These are phyloP conservation scores for Steinernema khuongi DNA, from an alignment of 1,140 invertebrate species.

Conservation along the genomic window DNA sequence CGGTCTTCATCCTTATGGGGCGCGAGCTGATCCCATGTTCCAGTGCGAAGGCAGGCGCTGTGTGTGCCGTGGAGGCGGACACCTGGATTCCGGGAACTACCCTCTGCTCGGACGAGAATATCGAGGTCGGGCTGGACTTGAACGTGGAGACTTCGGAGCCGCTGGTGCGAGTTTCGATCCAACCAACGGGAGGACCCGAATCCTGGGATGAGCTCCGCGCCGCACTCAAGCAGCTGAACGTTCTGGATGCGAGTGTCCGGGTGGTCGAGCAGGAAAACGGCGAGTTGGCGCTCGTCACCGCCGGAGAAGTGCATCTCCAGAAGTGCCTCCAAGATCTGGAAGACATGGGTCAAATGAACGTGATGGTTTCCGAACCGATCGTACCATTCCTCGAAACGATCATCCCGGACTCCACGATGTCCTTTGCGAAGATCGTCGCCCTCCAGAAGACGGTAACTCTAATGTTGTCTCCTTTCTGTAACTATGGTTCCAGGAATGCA, in stretches of 20 bases:
- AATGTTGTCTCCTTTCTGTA: background rate
- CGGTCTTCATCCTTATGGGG: slow-evolving; percentile 87
- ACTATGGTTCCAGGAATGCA: slow-evolving; percentile 63
- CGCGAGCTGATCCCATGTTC: slow-evolving; percentile 77
- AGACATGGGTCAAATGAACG: slow-evolving; percentile 66
- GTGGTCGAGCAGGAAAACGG: slow-evolving; percentile 70
- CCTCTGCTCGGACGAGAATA: slow-evolving; percentile 29
- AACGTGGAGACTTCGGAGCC: slow-evolving; percentile 66
- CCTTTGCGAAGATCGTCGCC: slow-evolving; percentile 42
- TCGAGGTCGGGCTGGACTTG: background rate
- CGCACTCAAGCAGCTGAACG: slow-evolving; percentile 75
- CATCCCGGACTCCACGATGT: slow-evolving; percentile 62
- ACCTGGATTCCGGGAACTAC: slow-evolving; percentile 64
- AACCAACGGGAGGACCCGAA: slow-evolving; percentile 72
- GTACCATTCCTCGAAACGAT: slow-evolving; percentile 92
- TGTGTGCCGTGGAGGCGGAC: slow-evolving; percentile 73
- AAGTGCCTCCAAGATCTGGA: slow-evolving; percentile 74
- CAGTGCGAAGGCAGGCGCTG: slow-evolving; percentile 78
- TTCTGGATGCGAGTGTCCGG: slow-evolving; percentile 70
- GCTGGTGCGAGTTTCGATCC: slow-evolving; percentile 87
- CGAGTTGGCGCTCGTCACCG: slow-evolving; percentile 88
- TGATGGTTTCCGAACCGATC: slow-evolving; percentile 86
- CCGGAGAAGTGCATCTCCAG: slow-evolving; percentile 94
- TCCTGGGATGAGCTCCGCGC: slow-evolving; percentile 71
- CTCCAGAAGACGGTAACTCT: slow-evolving; percentile 41